Conservation (phyloP, 2,888 invertebrate genomes). For the Microctonus brassicae region DNA sequence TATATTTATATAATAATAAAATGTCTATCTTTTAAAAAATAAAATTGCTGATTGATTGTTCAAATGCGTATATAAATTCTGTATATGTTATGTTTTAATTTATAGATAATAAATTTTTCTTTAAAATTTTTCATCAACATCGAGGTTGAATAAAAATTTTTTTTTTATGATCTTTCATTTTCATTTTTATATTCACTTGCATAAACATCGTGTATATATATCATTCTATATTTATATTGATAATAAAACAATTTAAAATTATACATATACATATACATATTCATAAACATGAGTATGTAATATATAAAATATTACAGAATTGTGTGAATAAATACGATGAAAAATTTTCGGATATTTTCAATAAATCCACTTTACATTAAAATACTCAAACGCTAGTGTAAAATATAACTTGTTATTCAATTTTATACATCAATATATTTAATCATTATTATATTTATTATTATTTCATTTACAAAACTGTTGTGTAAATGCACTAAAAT, state of each 20-base stretch:
- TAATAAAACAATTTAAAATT: neutral
- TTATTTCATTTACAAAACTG: neutral
- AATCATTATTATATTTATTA: neutral
- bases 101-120: neutral
- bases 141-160: neutral
- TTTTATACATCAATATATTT: neutral
- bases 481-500: neutral
- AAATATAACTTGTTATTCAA: neutral
- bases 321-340: neutral
- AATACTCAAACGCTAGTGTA: neutral
- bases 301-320: neutral
- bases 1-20: neutral
- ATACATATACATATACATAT: neutral
- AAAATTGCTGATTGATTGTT: neutral
- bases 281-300: no score
- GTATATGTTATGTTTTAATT: neutral
- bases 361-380: neutral
- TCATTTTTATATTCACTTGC: neutral
- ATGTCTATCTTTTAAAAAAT: neutral
- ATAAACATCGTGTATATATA: neutral
- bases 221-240: neutral
- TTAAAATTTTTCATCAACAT: neutral
- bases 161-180: neutral
- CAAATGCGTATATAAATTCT: neutral
- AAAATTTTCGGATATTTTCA: neutral